A percentile compares a stretch with the other conserved stretches of the same genome.
phyloP scores from a whole-genome alignment of 2,888 invertebrate genomes.

The Danaus chrysippus region DNA sequence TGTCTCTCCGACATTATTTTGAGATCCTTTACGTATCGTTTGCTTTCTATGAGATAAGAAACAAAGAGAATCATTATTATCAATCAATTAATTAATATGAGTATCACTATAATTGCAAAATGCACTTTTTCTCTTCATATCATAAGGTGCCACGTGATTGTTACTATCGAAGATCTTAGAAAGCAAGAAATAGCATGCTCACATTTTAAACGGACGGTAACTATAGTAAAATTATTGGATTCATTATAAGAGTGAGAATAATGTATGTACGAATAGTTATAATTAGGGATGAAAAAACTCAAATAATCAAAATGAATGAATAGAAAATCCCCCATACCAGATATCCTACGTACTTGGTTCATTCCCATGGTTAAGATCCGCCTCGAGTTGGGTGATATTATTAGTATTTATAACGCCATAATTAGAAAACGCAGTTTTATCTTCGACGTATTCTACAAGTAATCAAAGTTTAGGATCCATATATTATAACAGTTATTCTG shows the following conservation, averaged over 20 bases:
- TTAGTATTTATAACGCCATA: slow-evolving; percentile 51
- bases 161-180: no score
- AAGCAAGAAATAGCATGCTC: no score
- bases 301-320: not conserved
- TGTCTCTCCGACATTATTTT: slow-evolving; percentile 47
- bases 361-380: slow-evolving; percentile 45
- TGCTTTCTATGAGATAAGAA: slow-evolving; percentile 53
- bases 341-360: slow-evolving; percentile 50
- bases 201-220: no score
- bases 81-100: not conserved
- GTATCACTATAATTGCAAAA: slow-evolving; percentile 9
- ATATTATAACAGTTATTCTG: slow-evolving; percentile 21
- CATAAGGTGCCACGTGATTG: no score
- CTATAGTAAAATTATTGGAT: no score
- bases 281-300: not conserved
- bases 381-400: slow-evolving; percentile 38
- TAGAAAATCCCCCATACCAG: slow-evolving; percentile 42
- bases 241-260: no score
- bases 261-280: no score
- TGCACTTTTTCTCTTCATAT: slow-evolving; percentile 10
- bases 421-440: slow-evolving; percentile 44
- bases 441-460: slow-evolving; percentile 58
- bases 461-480: slow-evolving; percentile 54
- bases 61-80: slow-evolving; percentile 25
- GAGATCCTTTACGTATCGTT: slow-evolving; percentile 46